These are phyloP conservation scores for Berghia stephanieae DNA, from an alignment of 1,140 invertebrate species.

Conservation along the genomic window DNA sequence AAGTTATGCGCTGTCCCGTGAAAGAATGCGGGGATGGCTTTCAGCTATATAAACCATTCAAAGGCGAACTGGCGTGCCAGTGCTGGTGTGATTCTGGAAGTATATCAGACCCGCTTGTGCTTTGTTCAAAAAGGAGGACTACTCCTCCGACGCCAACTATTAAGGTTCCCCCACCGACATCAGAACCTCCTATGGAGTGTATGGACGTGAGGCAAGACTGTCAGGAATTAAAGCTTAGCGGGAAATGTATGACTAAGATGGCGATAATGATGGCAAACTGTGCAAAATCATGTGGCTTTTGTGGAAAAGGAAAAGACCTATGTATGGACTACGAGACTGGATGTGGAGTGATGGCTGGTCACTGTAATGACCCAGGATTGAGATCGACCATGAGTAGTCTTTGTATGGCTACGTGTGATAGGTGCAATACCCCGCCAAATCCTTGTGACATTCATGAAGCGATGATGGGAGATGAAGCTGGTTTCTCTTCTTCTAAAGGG, in stretches of 20 bases:
- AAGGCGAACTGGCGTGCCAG: not conserved
- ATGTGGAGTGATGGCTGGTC: not conserved
- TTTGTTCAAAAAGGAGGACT: too few relatives aligned
- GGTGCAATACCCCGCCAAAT: not conserved
- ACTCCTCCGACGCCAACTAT: too few relatives aligned
- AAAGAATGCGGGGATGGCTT: slow-evolving; percentile 1
- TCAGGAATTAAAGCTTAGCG: not conserved
- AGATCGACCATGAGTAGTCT: not conserved
- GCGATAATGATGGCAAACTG: not conserved
- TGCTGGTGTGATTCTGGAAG: slow-evolving; percentile 25
- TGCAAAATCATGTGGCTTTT: slow-evolving; percentile 10
- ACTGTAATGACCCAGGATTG: not conserved
- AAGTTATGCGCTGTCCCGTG: not conserved
- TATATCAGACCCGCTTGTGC: not conserved
- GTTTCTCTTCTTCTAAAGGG: too few relatives aligned
- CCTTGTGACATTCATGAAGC: not conserved
- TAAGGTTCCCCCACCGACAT: too few relatives aligned
- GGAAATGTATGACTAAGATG: not conserved
- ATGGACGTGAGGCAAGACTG: slow-evolving; percentile 5
- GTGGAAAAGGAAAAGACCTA: slow-evolving; percentile 11
- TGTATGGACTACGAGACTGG: slow-evolving; percentile 24
- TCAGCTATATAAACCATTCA: not conserved
- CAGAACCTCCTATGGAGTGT: not conserved
- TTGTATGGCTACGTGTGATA: not conserved
- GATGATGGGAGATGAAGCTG: slow-evolving; percentile 1